phyloP scores from a whole-genome alignment of 2,888 invertebrate genomes.

The Drosophila setosimentum region DNA sequence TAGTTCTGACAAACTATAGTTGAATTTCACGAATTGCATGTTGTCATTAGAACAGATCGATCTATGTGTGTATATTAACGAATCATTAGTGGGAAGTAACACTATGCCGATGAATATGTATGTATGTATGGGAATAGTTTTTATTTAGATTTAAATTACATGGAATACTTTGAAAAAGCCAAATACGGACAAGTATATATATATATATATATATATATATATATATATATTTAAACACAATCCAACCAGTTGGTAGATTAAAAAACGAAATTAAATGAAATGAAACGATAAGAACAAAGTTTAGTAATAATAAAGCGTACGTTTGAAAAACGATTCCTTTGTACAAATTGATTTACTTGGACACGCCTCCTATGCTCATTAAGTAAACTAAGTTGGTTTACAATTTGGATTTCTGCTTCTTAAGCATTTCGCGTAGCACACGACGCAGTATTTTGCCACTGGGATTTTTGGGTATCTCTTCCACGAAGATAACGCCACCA shows the following conservation, averaged over 20 bases:
- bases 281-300: slow-evolving; percentile 56
- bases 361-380: not conserved
- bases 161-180: slow-evolving; percentile 66
- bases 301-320: slow-evolving; percentile 70
- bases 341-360: slow-evolving; percentile 43
- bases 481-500: slow-evolving; percentile 90
- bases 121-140: slow-evolving; percentile 59
- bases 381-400: slow-evolving; percentile 57
- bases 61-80: slow-evolving; percentile 42
- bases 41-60: slow-evolving; percentile 29
- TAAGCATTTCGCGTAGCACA: slow-evolving; percentile 81
- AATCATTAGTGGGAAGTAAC: slow-evolving; percentile 28
- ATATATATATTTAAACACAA: slow-evolving; percentile 52
- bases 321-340: slow-evolving; percentile 54
- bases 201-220: slow-evolving; percentile 27
- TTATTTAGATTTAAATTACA: slow-evolving; percentile 75
- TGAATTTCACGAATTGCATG: slow-evolving; percentile 32
- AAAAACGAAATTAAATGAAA: slow-evolving; percentile 61
- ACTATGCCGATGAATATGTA: slow-evolving; percentile 18
- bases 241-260: slow-evolving; percentile 76
- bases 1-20: slow-evolving; percentile 52
- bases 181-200: slow-evolving; percentile 55
- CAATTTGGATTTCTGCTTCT: slow-evolving; percentile 83
- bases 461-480: slow-evolving; percentile 91
- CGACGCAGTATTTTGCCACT: slow-evolving; percentile 92